Conservation (phyloP, 2,888 invertebrate genomes). For the Drosophila kokeensis region DNA sequence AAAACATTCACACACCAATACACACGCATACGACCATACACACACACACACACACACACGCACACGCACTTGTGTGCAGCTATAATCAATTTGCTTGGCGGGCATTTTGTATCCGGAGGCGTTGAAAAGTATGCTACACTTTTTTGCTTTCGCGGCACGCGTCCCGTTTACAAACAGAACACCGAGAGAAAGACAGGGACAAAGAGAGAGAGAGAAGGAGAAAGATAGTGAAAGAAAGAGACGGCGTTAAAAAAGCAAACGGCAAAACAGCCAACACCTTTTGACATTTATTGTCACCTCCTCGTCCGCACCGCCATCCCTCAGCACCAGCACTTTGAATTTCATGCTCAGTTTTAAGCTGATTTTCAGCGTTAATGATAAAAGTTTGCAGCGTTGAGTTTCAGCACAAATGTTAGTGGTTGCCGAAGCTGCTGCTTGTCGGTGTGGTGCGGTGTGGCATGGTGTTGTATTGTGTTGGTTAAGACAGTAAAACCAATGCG, state of each 20-base stretch:
- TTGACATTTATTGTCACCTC: slow-evolving; percentile 68
- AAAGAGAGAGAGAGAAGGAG: too few relatives aligned
- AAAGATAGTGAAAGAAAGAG: not conserved
- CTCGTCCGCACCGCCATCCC: slow-evolving; percentile 19
- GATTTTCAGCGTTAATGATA: slow-evolving; percentile 74
- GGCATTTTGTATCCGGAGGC: slow-evolving; percentile 42
- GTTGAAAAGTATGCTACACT: slow-evolving; percentile 57
- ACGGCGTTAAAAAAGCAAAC: slow-evolving; percentile 2
- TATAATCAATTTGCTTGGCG: slow-evolving; percentile 72
- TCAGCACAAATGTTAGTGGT: slow-evolving; percentile 24
- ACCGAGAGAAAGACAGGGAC: not conserved
- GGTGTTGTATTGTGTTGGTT: slow-evolving; percentile 2
- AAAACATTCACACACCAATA: slow-evolving; percentile 7
- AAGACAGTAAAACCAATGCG: slow-evolving; percentile 19
- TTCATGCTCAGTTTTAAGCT: slow-evolving; percentile 64
- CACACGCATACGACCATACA: not conserved
- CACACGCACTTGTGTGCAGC: slow-evolving; percentile 9
- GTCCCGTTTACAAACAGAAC: not conserved
- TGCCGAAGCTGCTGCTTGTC: not conserved
- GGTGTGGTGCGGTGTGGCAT: not conserved
- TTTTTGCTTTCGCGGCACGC: slow-evolving; percentile 22
- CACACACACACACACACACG: slow-evolving; percentile 1
- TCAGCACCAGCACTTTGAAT: slow-evolving; percentile 13
- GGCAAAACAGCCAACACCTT: slow-evolving; percentile 59
- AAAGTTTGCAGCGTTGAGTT: slow-evolving; percentile 67